phyloP scores from a whole-genome alignment of 2,113 vertebrate genomes.

The Seriola quinqueradiata region DNA sequence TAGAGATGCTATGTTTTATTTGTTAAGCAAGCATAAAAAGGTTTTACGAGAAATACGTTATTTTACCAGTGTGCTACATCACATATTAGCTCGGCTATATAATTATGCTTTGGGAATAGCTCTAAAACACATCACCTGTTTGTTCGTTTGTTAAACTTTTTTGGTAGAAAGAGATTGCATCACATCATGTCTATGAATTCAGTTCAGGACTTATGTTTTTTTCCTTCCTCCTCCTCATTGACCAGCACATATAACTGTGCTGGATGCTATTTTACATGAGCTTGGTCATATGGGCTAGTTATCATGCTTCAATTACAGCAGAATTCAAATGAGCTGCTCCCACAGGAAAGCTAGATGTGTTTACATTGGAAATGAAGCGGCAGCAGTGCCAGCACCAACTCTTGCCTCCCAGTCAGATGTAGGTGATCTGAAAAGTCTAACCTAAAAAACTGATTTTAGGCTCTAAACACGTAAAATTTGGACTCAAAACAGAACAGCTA shows the following conservation, averaged over 20 bases:
- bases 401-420: slow-evolving; percentile 18
- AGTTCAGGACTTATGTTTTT: slow-evolving; percentile 16
- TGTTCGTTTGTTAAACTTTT: slow-evolving; percentile 36
- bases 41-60: slow-evolving; percentile 42
- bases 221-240: background rate
- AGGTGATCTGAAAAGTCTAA: slow-evolving; percentile 46
- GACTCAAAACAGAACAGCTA: slow-evolving; percentile 29
- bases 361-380: slow-evolving; percentile 56
- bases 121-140: slow-evolving; percentile 32
- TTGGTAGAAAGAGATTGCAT: slow-evolving; percentile 20
- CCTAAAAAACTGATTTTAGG: slow-evolving; percentile 16
- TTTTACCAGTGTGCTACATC: slow-evolving; percentile 57
- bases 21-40: slow-evolving; percentile 59
- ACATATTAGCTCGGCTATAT: slow-evolving; percentile 57
- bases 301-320: slow-evolving; percentile 39
- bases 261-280: slow-evolving; percentile 56
- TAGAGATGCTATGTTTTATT: slow-evolving; percentile 68
- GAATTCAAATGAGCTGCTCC: slow-evolving; percentile 67
- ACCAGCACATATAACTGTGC: slow-evolving; percentile 52
- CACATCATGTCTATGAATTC: slow-evolving; percentile 53
- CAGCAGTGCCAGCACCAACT: slow-evolving; percentile 9
- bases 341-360: slow-evolving; percentile 48
- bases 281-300: slow-evolving; percentile 14
- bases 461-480: slow-evolving; percentile 1
- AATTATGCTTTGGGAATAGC: slow-evolving; percentile 57